A percentile compares a stretch with the other conserved stretches of the same genome.
Evolutionary conservation across 2,888 invertebrate genomes (phyloP).

Genomic region (Resseliella maxima): DNA sequence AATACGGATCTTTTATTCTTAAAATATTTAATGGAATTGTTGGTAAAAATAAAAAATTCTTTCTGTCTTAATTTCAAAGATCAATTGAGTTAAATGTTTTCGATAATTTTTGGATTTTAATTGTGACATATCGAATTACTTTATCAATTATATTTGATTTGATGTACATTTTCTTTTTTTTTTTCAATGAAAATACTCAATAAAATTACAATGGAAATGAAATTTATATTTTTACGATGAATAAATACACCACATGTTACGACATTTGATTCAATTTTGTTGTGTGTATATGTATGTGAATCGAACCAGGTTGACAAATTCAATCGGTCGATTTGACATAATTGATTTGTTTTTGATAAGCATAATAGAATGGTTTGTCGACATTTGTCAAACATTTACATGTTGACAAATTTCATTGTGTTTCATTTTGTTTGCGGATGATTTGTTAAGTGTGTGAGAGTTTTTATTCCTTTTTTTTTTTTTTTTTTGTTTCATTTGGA

Average conservation of each 20-base stretch:
- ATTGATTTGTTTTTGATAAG: not conserved
- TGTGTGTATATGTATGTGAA: not conserved
- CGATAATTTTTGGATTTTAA: not conserved
- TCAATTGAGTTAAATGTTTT: slow-evolving; percentile 23
- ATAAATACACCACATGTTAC: not conserved
- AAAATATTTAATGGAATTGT: not conserved
- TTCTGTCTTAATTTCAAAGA: not conserved
- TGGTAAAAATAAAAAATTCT: not conserved
- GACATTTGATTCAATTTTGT: too few species aligned
- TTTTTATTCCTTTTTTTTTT: too few species aligned
- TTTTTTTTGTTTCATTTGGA: not conserved
- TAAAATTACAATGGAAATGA: too few species aligned
- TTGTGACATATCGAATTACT: not conserved
- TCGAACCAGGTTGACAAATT: not conserved
- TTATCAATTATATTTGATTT: not conserved
- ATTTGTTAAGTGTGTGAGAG: not conserved
- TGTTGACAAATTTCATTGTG: not conserved
- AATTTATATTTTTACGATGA: too few species aligned
- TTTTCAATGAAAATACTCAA: too few species aligned
- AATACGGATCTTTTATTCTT: too few species aligned
- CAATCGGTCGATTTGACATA: slow-evolving; percentile 26
- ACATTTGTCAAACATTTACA: not conserved
- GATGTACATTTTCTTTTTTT: not conserved
- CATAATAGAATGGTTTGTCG: not conserved
- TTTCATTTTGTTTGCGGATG: not conserved